Evolutionary conservation across 2,797 vertebrate genomes (phyloP), one percentile per base, ranked within the genome.

Genomic region (Scomberomorus guttatus): DNA sequence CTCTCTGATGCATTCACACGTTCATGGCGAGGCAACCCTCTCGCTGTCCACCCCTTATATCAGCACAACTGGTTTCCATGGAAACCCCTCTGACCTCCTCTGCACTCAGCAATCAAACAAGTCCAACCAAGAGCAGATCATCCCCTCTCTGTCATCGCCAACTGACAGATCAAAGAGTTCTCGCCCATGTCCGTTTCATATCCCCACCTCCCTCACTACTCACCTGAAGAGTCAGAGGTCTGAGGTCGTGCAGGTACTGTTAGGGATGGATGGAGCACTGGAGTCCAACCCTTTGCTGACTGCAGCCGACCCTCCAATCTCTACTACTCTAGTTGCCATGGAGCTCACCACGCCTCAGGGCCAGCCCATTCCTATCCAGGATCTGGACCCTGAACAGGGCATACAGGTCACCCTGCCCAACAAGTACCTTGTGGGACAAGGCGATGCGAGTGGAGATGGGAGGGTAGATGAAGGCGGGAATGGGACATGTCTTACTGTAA

Each of bases 311-410:
- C 93, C 90, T 50, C 90, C 94, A 0, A 95, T 96, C 69, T 95
- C 95, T 10, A 96, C 95, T 18, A 32, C 32, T 12, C 76, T 96
- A 54, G 94, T 93, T 9, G 93, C 93, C 67, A 95, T 97, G 93
- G 95, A 96, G 87, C 90, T 96, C 72, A 86, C 72, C 81, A 95
- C 94, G 0, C 84, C 93, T 17, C 86, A 91, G 60, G 96, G 96
- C 29, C 75, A 73, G 9, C 80, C 85, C 2, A 90, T 96, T 68
- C 72, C 90, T 3, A 84, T 97, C 37, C 63, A 78, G 54, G 90
- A 94, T 83, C 86, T 96, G 70, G 82, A 92, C 5, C 68, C 71
- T 4, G 92, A 95, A 20, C 85, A 76, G 15, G 93, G 94, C n/a
- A 96, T 97, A 73, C 73, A 62, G 20, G 81, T 97, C 62, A 92